phyloP scores from a whole-genome alignment of 2,113 vertebrate species.

The Crocuta crocuta region DNA sequence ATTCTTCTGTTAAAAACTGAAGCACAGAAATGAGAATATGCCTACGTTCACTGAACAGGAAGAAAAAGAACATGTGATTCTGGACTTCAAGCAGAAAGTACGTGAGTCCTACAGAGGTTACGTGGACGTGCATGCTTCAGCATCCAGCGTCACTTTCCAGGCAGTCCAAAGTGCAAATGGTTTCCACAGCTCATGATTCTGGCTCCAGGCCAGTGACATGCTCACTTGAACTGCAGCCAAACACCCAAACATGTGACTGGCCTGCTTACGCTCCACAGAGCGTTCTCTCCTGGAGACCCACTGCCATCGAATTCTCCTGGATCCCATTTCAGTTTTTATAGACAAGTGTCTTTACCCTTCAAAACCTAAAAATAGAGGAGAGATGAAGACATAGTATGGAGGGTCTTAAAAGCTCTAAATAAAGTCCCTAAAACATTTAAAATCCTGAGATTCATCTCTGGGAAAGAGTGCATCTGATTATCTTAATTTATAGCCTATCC shows the following conservation, averaged over 20 bases:
- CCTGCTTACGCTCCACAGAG: neutral
- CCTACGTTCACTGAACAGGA: neutral
- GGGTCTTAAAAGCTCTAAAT: neutral
- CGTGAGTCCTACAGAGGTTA: neutral
- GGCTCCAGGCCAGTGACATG: neutral
- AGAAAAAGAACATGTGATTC: neutral
- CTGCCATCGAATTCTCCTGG: neutral
- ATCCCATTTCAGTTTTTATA: slow-evolving; percentile 49
- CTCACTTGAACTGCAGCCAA: slow-evolving; percentile 2
- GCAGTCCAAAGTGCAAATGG: neutral
- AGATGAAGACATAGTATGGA: neutral
- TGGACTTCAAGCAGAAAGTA: neutral
- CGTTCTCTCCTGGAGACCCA: neutral
- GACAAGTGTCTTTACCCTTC: slow-evolving; percentile 39
- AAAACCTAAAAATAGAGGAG: slow-evolving; percentile 60
- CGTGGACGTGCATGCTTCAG: neutral
- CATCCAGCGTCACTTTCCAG: neutral
- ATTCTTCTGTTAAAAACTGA: neutral
- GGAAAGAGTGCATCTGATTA: slow-evolving; percentile 9
- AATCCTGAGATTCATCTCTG: slow-evolving; percentile 1
- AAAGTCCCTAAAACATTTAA: slow-evolving; percentile 3
- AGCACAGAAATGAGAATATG: neutral
- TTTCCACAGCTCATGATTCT: neutral
- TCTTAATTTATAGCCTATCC: slow-evolving; percentile 40
- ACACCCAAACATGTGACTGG: neutral